Base-by-base conservation (phyloP, 2,797 vertebrate genomes). In the Trachurus trachurus region DNA sequence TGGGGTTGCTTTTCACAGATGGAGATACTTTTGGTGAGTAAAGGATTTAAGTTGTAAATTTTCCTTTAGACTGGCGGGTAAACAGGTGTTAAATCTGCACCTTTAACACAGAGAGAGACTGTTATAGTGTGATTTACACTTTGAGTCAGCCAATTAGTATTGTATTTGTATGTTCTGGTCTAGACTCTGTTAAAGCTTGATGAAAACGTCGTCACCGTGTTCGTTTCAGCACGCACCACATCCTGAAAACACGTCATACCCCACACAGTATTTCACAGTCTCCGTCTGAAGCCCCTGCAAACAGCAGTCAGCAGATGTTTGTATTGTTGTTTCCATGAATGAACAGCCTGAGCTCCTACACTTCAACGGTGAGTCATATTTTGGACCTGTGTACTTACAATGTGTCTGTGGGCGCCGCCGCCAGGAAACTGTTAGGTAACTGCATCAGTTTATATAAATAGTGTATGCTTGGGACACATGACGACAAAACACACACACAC, bases 301-400 rank as follows among this genome's bases (percentile, higher is more conserved):
- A 39, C 16, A 61, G 39, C 45, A 29, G 57, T 26, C 3, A 69
- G 68, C 76, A 45, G n/a, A 39, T 42, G 81, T 83, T 63, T 22
- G 31, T 5, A 19, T 40, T 42, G 19, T 49, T 88, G 87, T 34
- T 22, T 78, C 71, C 47, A 71, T 94, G 92, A 94, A 95, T 93
- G 93, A 90, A 72, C 69, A 63, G 56, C 68, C 76, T 42, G 70
- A 47, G 88, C 86, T 85, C 89, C 87, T 71, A 81, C 84, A 45
- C 77, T 79, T 21, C 21, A 62, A 34, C 13, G 68, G 50, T 94
- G 92, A 94, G 58, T 93, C 92, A 94, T 22, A 63, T 72, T 76
- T 76, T 52, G 76, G 78, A 87, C 82, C 75, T 53, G 66, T 40
- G 78, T 86, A 72, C 84, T 82, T 47, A 42, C 49, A 76, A 40